Conservation (phyloP, 64 coral and sea anemone genomes). For the Trachythela sp. region DNA sequence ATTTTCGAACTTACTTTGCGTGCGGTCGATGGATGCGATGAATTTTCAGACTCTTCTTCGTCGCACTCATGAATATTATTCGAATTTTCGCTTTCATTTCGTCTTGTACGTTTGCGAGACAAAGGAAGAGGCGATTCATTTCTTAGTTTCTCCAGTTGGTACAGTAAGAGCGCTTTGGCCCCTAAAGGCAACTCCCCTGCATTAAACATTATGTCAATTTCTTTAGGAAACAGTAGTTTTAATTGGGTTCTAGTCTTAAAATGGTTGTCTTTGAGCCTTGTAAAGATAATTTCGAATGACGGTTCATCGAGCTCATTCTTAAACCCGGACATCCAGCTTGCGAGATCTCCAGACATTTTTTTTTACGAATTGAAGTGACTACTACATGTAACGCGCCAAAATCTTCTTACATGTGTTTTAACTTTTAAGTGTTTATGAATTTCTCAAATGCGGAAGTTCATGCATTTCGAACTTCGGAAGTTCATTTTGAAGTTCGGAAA, state of each 20-base stretch:
- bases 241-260: background rate
- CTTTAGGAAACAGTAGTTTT: background rate
- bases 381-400: too few relatives aligned
- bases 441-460: background rate
- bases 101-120: background rate
- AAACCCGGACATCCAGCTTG: background rate
- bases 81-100: background rate
- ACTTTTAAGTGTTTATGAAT: background rate
- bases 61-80: too few relatives aligned
- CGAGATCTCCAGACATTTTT: too few relatives aligned
- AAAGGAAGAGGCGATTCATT: background rate
- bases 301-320: background rate
- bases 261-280: background rate
- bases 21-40: too few relatives aligned
- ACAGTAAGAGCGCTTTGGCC: slow-evolving; percentile 1
- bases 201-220: slow-evolving; percentile 7
- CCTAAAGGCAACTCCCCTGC: background rate
- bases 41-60: too few relatives aligned
- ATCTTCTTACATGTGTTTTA: background rate
- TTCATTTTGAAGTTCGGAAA: background rate
- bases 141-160: background rate
- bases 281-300: background rate
- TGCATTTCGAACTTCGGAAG: background rate
- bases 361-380: too few relatives aligned
- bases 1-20: too few relatives aligned